phyloP scores from a whole-genome alignment of 2,113 vertebrate species.

The Pseudorhombus dupliciocellatus region DNA sequence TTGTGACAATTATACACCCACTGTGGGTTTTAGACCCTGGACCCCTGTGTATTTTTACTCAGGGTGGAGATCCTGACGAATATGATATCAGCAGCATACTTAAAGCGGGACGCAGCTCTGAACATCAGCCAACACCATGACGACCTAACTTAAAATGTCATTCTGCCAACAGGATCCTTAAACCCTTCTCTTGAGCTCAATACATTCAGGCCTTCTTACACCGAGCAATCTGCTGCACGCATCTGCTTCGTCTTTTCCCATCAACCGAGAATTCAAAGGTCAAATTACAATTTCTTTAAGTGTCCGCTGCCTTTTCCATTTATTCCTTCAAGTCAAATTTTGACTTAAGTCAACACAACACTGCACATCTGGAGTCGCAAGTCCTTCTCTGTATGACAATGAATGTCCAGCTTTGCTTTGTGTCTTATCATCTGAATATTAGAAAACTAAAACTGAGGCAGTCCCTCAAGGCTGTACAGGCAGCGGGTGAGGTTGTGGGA shows the following conservation, averaged over 20 bases:
- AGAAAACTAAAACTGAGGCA: background rate
- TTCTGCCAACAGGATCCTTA: background rate
- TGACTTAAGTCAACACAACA: background rate
- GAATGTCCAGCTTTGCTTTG: background rate
- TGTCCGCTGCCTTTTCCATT: background rate
- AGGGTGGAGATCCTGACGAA: background rate
- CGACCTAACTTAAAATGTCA: conserved; percentile 28
- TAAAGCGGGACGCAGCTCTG: conserved; percentile 22
- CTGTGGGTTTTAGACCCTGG: background rate
- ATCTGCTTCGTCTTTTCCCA: conserved; percentile 25
- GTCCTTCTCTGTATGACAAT: background rate
- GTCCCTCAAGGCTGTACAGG: conserved; percentile 4
- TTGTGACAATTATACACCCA: background rate
- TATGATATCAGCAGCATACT: conserved; percentile 8
- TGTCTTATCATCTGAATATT: conserved; percentile 5
- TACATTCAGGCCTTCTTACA: conserved; percentile 3
- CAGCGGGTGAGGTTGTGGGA: conserved; percentile 19
- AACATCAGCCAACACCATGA: conserved; percentile 13
- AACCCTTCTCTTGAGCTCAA: background rate
- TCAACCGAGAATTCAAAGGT: conserved; percentile 22
- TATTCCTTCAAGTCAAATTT: background rate
- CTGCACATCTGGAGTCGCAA: background rate
- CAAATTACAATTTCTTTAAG: conserved; percentile 15
- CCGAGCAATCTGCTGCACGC: background rate
- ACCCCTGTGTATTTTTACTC: background rate